phyloP scores from a whole-genome alignment of 2,888 invertebrate genomes.

The Unio delphinus region DNA sequence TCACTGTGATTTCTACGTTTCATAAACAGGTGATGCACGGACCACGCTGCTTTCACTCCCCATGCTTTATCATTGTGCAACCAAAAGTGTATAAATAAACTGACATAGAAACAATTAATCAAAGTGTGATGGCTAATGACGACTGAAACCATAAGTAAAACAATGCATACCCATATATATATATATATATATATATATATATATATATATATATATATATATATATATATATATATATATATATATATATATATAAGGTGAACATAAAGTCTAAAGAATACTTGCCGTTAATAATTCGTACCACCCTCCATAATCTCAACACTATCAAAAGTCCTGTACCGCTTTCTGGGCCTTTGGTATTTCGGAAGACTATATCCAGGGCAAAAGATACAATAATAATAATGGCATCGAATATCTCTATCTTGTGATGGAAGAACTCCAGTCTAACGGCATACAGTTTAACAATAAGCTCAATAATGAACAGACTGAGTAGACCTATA shows the following conservation, averaged over 20 bases:
- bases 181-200: too few relatives aligned
- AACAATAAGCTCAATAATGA: constrained; percentile 67
- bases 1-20: too few relatives aligned
- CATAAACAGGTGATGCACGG: too few relatives aligned
- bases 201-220: too few relatives aligned
- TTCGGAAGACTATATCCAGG: constrained; percentile 68
- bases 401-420: constrained; percentile 72
- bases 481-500: constrained; percentile 67
- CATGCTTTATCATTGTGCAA: too few relatives aligned
- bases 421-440: constrained; percentile 69
- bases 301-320: constrained; percentile 72
- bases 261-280: not conserved
- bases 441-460: constrained; percentile 68
- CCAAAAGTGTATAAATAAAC: not conserved
- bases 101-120: too few relatives aligned
- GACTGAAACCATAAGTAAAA: too few relatives aligned
- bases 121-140: too few relatives aligned
- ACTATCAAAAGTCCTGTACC: constrained; percentile 71
- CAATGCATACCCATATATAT: too few relatives aligned
- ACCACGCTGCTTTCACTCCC: too few relatives aligned
- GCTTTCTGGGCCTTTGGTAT: constrained; percentile 60
- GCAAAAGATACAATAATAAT: constrained; percentile 70
- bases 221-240: too few relatives aligned
- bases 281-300: constrained; percentile 72
- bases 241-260: too few relatives aligned